Evolutionary conservation across 2,797 vertebrate genomes (phyloP).

Genomic region (Pogoniulus pusillus): DNA sequence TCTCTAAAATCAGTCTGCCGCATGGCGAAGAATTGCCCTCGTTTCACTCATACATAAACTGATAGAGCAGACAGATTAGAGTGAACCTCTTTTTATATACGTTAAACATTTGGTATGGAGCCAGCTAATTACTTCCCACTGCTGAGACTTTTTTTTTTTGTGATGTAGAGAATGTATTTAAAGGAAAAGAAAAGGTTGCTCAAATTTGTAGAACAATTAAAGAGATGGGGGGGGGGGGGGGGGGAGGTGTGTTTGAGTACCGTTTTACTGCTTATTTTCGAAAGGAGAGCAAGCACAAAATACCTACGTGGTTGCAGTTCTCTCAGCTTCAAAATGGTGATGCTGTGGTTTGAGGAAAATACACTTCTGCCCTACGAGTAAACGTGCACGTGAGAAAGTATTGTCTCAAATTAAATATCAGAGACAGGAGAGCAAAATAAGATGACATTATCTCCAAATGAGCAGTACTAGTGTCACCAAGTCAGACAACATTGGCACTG

Average conservation of each 20-base stretch:
- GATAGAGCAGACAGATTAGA: background rate
- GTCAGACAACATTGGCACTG: background rate
- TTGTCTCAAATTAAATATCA: background rate
- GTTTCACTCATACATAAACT: background rate
- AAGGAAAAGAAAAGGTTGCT: background rate
- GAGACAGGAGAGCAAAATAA: background rate
- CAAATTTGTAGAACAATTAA: background rate
- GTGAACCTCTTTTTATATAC: background rate
- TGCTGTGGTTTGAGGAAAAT: background rate
- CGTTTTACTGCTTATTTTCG: background rate
- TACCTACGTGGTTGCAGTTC: background rate
- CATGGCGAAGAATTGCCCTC: background rate
- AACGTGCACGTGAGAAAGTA: background rate
- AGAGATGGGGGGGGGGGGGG: background rate
- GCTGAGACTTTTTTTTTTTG: background rate
- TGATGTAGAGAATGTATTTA: background rate
- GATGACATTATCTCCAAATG: background rate
- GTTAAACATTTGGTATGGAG: background rate
- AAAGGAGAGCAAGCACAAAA: background rate
- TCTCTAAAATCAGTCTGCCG: background rate
- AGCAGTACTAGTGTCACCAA: background rate
- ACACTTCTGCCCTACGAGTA: background rate
- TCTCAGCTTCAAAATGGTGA: background rate
- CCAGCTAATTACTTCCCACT: background rate
- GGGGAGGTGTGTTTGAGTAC: too few species aligned